Evolutionary conservation across 2,797 vertebrate species (phyloP).

Genomic region (Falco peregrinus): DNA sequence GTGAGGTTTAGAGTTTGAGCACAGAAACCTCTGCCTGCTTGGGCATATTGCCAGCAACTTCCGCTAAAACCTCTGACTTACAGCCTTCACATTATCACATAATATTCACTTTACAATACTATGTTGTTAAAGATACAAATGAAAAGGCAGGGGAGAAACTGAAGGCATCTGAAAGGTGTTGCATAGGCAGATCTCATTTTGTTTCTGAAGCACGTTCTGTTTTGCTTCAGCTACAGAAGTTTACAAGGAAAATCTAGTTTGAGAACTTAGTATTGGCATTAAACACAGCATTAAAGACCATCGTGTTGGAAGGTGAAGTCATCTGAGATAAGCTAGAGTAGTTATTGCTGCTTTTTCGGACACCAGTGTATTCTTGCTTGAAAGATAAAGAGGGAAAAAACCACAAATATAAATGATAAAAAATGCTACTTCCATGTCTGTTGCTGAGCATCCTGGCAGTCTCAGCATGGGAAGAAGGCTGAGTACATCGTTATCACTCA

Average conservation of each 20-base stretch:
- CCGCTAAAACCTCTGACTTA: not conserved
- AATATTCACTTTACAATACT: not conserved
- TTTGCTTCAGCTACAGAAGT: constrained; percentile 6
- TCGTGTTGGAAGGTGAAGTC: not conserved
- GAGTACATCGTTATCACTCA: constrained; percentile 24
- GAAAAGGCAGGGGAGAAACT: not conserved
- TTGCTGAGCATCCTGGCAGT: not conserved
- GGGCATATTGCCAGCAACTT: constrained; percentile 4
- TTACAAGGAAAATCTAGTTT: constrained; percentile 10
- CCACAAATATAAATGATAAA: not conserved
- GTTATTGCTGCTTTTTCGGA: constrained; percentile 10
- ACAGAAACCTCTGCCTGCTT: not conserved
- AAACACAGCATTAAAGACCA: not conserved
- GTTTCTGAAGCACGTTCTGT: not conserved
- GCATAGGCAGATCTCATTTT: not conserved
- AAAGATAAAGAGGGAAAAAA: constrained; percentile 1
- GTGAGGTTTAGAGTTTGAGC: not conserved
- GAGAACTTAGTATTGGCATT: constrained; percentile 17
- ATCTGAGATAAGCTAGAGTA: not conserved
- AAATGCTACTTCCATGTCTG: not conserved
- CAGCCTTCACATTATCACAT: not conserved
- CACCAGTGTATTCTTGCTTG: not conserved
- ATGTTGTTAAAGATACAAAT: not conserved
- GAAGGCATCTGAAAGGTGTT: not conserved
- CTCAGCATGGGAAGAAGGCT: not conserved